phyloP scores from a whole-genome alignment of 2,797 vertebrate species.

The Odontamblyopus lacepedii region DNA sequence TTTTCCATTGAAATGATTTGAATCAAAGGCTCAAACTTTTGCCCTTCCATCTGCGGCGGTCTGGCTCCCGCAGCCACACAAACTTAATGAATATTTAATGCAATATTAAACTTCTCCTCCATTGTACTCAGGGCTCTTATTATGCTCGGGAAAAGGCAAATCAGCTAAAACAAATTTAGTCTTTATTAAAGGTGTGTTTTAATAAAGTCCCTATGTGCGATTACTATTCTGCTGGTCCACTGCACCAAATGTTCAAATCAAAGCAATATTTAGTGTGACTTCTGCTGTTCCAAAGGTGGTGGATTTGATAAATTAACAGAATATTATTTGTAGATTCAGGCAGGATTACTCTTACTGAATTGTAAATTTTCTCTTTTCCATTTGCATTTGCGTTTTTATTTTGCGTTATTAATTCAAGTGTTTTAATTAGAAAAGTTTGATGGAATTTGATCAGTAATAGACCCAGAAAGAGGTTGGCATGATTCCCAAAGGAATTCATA shows the following conservation, averaged over 20 bases:
- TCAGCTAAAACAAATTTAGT: slow-evolving; percentile 37
- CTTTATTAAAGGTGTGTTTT: slow-evolving; percentile 25
- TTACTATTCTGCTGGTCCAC: neutral
- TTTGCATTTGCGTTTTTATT: neutral
- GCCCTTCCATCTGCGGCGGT: slow-evolving; percentile 36
- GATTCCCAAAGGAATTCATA: neutral
- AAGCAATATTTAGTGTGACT: neutral
- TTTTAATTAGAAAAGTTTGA: neutral
- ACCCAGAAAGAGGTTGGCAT: neutral
- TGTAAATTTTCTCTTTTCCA: neutral
- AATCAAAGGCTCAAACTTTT: slow-evolving; percentile 41
- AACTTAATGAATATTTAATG: slow-evolving; percentile 52
- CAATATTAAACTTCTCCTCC: slow-evolving; percentile 35
- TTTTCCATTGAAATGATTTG: slow-evolving; percentile 36
- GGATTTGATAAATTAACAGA: neutral
- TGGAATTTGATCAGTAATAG: neutral
- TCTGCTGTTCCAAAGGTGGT: neutral
- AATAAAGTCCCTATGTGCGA: slow-evolving; percentile 8
- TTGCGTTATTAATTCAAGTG: neutral
- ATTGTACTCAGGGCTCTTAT: slow-evolving; percentile 28
- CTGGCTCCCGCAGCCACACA: slow-evolving; percentile 38
- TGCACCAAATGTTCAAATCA: neutral
- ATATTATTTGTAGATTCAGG: neutral
- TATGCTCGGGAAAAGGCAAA: slow-evolving; percentile 25
- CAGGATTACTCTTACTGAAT: neutral